Conservation (phyloP, 2,113 vertebrate genomes). For the Abramis brama region DNA sequence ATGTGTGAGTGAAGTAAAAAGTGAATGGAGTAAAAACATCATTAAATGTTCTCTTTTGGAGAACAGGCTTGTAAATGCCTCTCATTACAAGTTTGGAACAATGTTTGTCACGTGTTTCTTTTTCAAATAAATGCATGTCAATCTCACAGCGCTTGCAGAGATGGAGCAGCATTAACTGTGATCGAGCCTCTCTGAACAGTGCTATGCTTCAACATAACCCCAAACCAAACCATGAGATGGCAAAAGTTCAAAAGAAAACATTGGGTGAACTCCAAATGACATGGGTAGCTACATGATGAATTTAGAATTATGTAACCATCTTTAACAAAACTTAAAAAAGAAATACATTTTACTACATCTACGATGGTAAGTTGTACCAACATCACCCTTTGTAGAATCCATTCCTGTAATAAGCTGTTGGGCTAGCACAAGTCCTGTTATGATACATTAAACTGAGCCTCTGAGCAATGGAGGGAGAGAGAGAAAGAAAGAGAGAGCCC, state of each 20-base stretch:
- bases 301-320: not conserved
- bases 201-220: not conserved
- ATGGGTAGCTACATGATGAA: not conserved
- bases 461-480: not conserved
- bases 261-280: not conserved
- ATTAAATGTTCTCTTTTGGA: no score
- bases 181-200: not conserved
- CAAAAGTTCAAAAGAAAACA: not conserved
- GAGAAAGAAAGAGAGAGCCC: slow-evolving; percentile 3
- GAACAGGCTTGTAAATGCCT: no score
- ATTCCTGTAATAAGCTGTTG: not conserved
- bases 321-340: not conserved
- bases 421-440: slow-evolving; percentile 3
- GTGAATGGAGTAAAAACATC: no score
- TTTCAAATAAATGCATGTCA: no score
- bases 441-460: slow-evolving; percentile 14
- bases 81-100: no score
- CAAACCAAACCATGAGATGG: not conserved
- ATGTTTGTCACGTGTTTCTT: no score
- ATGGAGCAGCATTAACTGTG: no score
- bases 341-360: not conserved
- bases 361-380: not conserved
- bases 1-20: no score
- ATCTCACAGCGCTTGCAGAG: no score
- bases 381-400: not conserved